Evolutionary conservation across 1,140 invertebrate species (phyloP).

Genomic region (Drosophila busckii): DNA sequence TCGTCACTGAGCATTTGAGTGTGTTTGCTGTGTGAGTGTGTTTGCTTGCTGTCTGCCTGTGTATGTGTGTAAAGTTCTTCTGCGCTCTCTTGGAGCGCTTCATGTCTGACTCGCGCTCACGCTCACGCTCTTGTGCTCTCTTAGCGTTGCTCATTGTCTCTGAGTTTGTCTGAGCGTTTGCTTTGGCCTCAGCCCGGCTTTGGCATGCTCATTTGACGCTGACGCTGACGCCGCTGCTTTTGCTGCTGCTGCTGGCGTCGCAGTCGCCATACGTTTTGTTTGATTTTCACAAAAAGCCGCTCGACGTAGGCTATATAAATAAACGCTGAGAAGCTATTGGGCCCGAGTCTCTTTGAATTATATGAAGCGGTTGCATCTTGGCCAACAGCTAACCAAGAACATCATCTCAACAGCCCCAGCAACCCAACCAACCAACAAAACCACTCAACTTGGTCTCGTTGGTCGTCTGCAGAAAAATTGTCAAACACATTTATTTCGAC

Average conservation of each 20-base stretch:
- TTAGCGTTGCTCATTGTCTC: slow-evolving; percentile 15
- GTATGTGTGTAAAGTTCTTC: slow-evolving; percentile 50
- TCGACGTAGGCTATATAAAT: slow-evolving; percentile 79
- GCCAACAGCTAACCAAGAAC: slow-evolving; percentile 46
- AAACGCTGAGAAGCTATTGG: slow-evolving; percentile 78
- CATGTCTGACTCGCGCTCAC: slow-evolving; percentile 13
- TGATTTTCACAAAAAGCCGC: slow-evolving; percentile 69
- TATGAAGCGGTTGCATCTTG: slow-evolving; percentile 79
- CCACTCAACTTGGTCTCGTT: slow-evolving; percentile 33
- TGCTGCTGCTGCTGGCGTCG: slow-evolving; percentile 10
- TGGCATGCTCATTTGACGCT: slow-evolving; percentile 33
- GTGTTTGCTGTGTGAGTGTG: slow-evolving; percentile 34
- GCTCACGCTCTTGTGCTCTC: slow-evolving; percentile 5
- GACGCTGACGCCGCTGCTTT: slow-evolving; percentile 9
- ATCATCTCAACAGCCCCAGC: no score
- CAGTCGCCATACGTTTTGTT: slow-evolving; percentile 38
- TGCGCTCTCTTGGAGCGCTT: slow-evolving; percentile 35
- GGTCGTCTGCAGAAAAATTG: slow-evolving; percentile 38
- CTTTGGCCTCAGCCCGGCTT: slow-evolving; percentile 28
- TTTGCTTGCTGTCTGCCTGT: slow-evolving; percentile 24
- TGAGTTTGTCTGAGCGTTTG: slow-evolving; percentile 35
- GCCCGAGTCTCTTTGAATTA: slow-evolving; percentile 79
- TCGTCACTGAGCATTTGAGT: slow-evolving; percentile 47
- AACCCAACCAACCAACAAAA: slow-evolving; percentile 39
- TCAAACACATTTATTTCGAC: slow-evolving; percentile 27